Percentiles rank a stretch among this genome's conserved stretches.
phyloP scores from a whole-genome alignment of 2,888 invertebrate genomes.

The Nomada flava region DNA sequence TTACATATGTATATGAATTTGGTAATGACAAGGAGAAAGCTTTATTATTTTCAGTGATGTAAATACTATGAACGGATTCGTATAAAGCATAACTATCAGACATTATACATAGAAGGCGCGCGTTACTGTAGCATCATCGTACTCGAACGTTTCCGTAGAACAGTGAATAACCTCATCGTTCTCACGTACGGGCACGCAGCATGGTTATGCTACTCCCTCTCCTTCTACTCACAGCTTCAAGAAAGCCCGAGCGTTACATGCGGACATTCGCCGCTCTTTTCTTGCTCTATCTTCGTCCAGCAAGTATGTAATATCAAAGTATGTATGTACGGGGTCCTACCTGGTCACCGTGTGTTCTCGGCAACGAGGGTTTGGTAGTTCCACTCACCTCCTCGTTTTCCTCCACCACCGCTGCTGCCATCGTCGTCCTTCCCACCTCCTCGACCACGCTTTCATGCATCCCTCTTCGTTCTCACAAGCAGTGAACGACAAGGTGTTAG shows the following conservation, averaged over 20 bases:
- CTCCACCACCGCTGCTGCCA: slow-evolving; percentile 27
- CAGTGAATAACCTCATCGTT: slow-evolving; percentile 70
- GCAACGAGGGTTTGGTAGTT: slow-evolving; percentile 59
- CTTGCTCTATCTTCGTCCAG: slow-evolving; percentile 48
- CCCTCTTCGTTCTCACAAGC: slow-evolving; percentile 60
- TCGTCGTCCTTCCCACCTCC: slow-evolving; percentile 51
- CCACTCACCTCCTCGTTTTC: slow-evolving; percentile 48
- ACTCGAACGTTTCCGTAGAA: slow-evolving; percentile 63
- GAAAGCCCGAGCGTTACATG: slow-evolving; percentile 55
- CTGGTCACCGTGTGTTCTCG: slow-evolving; percentile 54
- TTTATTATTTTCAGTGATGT: not conserved
- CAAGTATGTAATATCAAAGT: slow-evolving; percentile 33
- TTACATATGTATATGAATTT: not conserved
- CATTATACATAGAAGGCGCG: slow-evolving; percentile 38
- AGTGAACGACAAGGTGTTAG: slow-evolving; percentile 74
- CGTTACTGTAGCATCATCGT: slow-evolving; percentile 36
- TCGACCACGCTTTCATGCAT: slow-evolving; percentile 59
- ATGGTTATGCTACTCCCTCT: slow-evolving; percentile 42
- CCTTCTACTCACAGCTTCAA: slow-evolving; percentile 53
- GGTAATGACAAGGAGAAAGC: no score
- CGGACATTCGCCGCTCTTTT: slow-evolving; percentile 55
- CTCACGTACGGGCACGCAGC: slow-evolving; percentile 58
- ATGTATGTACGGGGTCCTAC: slow-evolving; percentile 30
- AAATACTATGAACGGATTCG: not conserved
- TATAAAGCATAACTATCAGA: slow-evolving; percentile 1